Evolutionary conservation across 2,888 invertebrate species (phyloP), one percentile per base, ranked within the genome.

Genomic region (Ecdyonurus torrentis): DNA sequence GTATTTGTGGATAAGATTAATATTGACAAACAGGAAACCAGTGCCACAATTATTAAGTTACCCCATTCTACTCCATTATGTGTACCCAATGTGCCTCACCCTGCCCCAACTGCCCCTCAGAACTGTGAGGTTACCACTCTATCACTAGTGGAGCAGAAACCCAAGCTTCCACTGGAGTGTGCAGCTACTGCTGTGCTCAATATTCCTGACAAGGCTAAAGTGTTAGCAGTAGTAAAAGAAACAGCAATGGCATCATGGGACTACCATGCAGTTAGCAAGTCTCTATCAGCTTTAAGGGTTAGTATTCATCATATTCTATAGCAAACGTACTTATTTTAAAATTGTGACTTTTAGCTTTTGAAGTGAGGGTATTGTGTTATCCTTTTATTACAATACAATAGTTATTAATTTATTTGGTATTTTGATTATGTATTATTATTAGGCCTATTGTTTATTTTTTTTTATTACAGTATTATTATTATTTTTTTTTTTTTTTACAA

Each of bases 151-250:
- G 59, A 63, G 18, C 55, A 58, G 19, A 52, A 59, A 7, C 52
- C 37, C 24, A 55, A 37, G 23, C 63, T 52, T 3, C 52, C 50
- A 15, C 61, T 68, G 0, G 71, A 71, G 58, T 61, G 55, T 23
- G 64, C 67, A 23, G 64, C 72, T 61, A 69, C 70, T 66, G 70
- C 73, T 59, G 73, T 75, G 52, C 69, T 75, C 59, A 75, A 74
- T 66, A 74, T 75, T 55, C 75, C 75, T 53, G 74, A 74, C 66
- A 70, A 72, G 59, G 71, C 73, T 61, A 74, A 72, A 66, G 68
- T 71, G 61, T 65, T 71, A 61, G 68, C 67, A n/a, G 64, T 64
- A 2, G 63, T 68, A 25, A 74, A 73, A 65, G 71, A 72, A 25
- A 70, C 72, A 25, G 23, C 64, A 23, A 58, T 61, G 67, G 65